These are phyloP conservation scores for Calcarius lapponicus DNA, from an alignment of 2,797 vertebrate species.

Conservation along the genomic window DNA sequence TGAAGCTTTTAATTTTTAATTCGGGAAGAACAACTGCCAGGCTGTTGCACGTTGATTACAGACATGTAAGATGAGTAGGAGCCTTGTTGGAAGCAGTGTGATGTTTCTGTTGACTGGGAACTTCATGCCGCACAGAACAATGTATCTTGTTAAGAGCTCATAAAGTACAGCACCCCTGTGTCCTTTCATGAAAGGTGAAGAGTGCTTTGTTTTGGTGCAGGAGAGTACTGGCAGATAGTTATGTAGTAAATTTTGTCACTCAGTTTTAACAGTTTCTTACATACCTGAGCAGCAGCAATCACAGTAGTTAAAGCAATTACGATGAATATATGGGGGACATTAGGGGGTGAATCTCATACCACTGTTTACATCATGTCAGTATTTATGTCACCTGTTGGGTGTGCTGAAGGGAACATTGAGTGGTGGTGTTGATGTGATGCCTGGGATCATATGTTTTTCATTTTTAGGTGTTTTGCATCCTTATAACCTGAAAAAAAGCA, in stretches of 20 bases:
- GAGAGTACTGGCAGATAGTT: background rate
- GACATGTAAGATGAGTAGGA: background rate
- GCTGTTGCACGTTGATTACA: background rate
- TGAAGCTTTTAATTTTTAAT: background rate
- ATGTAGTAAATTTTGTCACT: background rate
- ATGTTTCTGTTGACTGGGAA: constrained; percentile 7
- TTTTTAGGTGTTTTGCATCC: background rate
- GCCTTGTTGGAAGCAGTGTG: constrained; percentile 8
- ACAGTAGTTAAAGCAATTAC: background rate
- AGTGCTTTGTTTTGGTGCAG: background rate
- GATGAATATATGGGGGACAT: background rate
- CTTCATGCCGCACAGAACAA: background rate
- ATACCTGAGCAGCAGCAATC: background rate
- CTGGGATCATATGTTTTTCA: background rate
- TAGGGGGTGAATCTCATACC: background rate
- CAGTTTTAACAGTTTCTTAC: background rate
- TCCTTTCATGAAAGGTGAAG: background rate
- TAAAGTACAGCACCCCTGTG: fast-evolving
- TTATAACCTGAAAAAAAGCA: background rate
- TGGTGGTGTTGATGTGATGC: background rate
- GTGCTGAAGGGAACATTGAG: background rate
- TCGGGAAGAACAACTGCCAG: background rate
- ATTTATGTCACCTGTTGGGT: background rate
- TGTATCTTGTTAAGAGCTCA: background rate
- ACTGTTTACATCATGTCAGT: background rate